A percentile compares a stretch with the other conserved stretches of the same genome.
Evolutionary conservation across 2,888 invertebrate genomes (phyloP).

Genomic region (Osmoderma eremita): DNA sequence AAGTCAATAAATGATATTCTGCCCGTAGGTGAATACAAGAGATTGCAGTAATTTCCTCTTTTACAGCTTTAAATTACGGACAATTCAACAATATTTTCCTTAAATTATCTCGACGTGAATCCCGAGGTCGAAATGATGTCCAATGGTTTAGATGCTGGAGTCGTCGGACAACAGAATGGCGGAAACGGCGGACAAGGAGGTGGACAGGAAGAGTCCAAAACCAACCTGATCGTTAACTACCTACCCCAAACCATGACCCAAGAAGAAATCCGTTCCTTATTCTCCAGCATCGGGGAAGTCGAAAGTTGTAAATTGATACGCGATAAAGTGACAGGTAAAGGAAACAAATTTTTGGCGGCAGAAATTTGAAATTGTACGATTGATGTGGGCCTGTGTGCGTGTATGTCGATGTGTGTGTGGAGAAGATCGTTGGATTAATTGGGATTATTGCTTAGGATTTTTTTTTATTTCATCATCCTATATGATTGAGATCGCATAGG

Average conservation of each 20-base stretch:
- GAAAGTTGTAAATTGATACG: conserved; percentile 99
- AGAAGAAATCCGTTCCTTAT: conserved; percentile 97
- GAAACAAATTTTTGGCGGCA: conserved; percentile 16
- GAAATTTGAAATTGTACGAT: not conserved
- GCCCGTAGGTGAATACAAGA: not conserved
- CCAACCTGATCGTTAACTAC: conserved; percentile 99
- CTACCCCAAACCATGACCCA: conserved; percentile 99
- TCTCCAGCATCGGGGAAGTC: conserved; percentile 98
- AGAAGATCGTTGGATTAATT: not conserved
- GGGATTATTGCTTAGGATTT: too few relatives aligned
- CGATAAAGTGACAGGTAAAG: conserved; percentile 95
- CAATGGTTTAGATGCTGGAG: conserved; percentile 83
- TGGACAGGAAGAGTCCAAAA: conserved; percentile 90
- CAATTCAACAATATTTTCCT: conserved; percentile 29
- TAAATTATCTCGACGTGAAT: conserved; percentile 46
- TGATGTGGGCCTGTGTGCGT: too few relatives aligned
- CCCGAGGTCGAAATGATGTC: conserved; percentile 73
- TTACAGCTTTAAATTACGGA: conserved; percentile 35
- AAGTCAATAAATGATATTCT: not conserved
- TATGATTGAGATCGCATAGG: too few relatives aligned
- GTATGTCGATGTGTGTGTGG: too few relatives aligned
- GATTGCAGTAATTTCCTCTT: not conserved
- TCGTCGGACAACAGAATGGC: conserved; percentile 85
- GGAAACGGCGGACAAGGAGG: conserved; percentile 67
- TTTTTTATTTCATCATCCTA: too few relatives aligned